These are phyloP conservation scores for Cotesia typhae DNA, from an alignment of 1,140 invertebrate genomes.

Conservation along the genomic window DNA sequence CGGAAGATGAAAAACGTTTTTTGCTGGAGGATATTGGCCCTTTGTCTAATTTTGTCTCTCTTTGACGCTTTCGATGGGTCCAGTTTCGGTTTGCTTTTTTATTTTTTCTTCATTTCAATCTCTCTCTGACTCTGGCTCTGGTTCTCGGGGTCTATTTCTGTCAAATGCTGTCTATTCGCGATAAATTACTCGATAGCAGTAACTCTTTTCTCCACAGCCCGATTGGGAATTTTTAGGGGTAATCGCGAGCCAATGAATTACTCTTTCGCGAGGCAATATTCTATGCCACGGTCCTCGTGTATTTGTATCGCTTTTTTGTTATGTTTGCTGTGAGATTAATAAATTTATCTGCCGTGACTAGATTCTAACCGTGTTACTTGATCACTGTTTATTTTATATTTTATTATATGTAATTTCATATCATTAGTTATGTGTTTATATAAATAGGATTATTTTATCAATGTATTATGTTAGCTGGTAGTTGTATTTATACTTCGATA, in stretches of 20 bases:
- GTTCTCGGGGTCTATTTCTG: too few species aligned
- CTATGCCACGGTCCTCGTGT: too few species aligned
- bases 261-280: not conserved
- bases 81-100: too few species aligned
- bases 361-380: too few species aligned
- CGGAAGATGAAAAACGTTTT: constrained; percentile 31
- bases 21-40: constrained; percentile 12
- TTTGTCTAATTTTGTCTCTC: constrained; percentile 23
- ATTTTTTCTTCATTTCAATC: too few species aligned
- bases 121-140: too few species aligned
- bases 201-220: constrained; percentile 30
- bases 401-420: not conserved
- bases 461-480: not conserved
- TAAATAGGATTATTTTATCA: not conserved
- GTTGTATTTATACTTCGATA: not conserved
- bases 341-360: not conserved
- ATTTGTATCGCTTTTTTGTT: too few species aligned
- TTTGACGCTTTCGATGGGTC: too few species aligned
- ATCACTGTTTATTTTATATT: not conserved
- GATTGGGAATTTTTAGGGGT: constrained; percentile 31
- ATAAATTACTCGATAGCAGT: constrained; percentile 37
- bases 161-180: not conserved
- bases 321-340: not conserved
- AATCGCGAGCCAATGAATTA: constrained; percentile 4
- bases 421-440: not conserved